A percentile compares a stretch with the other conserved stretches of the same genome.
These are phyloP conservation scores for Gnathonemus echidnorhynchus DNA, from an alignment of 2,113 vertebrate genomes.

Conservation along the genomic window DNA sequence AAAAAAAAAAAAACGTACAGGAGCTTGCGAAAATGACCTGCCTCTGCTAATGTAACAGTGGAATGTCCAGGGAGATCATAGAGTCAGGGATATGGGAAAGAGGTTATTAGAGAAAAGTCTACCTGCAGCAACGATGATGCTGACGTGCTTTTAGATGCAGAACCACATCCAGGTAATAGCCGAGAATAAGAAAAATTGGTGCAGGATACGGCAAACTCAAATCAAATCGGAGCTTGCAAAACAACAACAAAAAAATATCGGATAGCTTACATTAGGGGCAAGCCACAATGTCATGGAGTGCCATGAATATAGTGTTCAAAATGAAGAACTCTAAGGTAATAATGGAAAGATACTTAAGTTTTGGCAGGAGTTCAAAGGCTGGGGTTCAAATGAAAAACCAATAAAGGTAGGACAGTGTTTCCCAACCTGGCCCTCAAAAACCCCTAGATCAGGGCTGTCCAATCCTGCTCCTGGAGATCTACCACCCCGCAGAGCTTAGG, in stretches of 20 bases:
- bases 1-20: slow-evolving; percentile 42
- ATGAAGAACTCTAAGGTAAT: slow-evolving; percentile 13
- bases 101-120: slow-evolving; percentile 57
- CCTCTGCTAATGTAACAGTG: slow-evolving; percentile 65
- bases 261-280: not conserved
- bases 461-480: too few species aligned
- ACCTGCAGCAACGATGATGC: slow-evolving; percentile 54
- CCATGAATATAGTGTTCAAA: not conserved
- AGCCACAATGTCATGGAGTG: slow-evolving; percentile 2
- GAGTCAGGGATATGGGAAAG: slow-evolving; percentile 42
- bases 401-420: not conserved
- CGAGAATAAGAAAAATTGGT: not conserved
- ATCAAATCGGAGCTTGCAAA: slow-evolving; percentile 9
- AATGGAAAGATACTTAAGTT: slow-evolving; percentile 42
- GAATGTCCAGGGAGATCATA: slow-evolving; percentile 66
- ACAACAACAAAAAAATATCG: not conserved
- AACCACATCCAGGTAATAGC: slow-evolving; percentile 68
- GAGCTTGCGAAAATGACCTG: slow-evolving; percentile 63
- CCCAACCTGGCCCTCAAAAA: not conserved
- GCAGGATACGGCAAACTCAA: slow-evolving; percentile 16
- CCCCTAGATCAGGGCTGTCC: not conserved
- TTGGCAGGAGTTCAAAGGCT: slow-evolving; percentile 43
- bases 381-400: slow-evolving; percentile 18
- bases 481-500: too few species aligned
- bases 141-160: slow-evolving; percentile 62